phyloP scores from a whole-genome alignment of 2,888 invertebrate species.

The Boloria selene region DNA sequence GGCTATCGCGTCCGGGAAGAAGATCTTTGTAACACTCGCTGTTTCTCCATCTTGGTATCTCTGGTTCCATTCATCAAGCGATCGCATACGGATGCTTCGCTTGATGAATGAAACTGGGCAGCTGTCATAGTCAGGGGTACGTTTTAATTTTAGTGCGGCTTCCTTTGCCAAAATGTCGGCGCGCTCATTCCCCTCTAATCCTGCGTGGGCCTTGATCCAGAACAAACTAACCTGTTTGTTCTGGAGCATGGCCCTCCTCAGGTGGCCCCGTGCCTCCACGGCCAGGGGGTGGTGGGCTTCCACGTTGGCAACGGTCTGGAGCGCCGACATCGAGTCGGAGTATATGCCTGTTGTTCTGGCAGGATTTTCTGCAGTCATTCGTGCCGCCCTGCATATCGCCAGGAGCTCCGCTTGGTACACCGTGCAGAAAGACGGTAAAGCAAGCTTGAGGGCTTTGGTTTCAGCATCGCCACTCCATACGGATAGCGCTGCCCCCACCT shows the following conservation, averaged over 20 bases:
- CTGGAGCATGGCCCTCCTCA: no score
- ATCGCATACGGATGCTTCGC: neutral
- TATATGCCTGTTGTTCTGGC: neutral
- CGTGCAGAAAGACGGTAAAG: constrained; percentile 3
- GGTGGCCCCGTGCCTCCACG: no score
- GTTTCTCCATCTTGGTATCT: constrained; percentile 6
- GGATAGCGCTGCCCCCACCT: constrained; percentile 10
- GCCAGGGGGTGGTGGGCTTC: neutral
- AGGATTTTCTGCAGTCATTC: neutral
- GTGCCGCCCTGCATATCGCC: neutral
- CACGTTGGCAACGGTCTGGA: neutral
- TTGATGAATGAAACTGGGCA: constrained; percentile 18
- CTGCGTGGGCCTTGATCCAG: neutral
- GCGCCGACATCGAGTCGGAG: neutral
- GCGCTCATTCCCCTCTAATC: neutral
- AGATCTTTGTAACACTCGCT: neutral
- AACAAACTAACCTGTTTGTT: neutral
- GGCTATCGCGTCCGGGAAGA: no score
- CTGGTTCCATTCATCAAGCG: constrained; percentile 16
- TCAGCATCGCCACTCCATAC: neutral
- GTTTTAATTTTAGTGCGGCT: neutral
- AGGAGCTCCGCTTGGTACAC: constrained; percentile 18
- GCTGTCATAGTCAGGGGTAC: no score
- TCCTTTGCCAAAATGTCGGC: neutral
- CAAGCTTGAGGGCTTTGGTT: constrained; percentile 11